A percentile compares a stretch with the other conserved stretches of the same genome.
Evolutionary conservation across 2,888 invertebrate genomes (phyloP).

Genomic region (Steinernema hermaphroditum): DNA sequence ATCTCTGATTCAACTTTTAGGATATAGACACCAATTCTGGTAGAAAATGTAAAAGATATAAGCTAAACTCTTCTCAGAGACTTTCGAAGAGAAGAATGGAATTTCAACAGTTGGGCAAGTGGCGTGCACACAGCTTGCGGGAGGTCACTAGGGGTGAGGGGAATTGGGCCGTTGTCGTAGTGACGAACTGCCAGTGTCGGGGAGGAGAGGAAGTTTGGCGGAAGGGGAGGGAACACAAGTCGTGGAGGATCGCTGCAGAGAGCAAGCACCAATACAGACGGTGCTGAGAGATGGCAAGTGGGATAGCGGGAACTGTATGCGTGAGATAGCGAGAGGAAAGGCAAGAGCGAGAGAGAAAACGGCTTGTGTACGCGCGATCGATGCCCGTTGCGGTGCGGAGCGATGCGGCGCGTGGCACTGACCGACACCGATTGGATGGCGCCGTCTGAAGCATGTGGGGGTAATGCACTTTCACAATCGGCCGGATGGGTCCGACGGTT

Average conservation of each 20-base stretch:
- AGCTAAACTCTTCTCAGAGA: not conserved
- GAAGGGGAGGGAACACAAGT: conserved; percentile 16
- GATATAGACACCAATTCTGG: not conserved
- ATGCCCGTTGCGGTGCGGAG: conserved; percentile 11
- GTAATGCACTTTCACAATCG: conserved; percentile 3
- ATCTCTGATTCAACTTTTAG: not conserved
- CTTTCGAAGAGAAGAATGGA: not conserved
- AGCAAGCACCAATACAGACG: conserved; percentile 28
- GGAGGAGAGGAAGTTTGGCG: conserved; percentile 2
- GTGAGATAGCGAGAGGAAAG: conserved; percentile 1
- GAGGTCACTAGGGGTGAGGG: not conserved
- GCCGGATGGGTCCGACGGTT: not conserved
- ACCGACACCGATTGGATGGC: conserved; percentile 17
- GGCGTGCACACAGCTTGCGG: not conserved
- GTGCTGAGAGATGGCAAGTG: conserved; percentile 18
- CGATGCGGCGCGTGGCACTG: not conserved
- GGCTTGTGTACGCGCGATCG: conserved; percentile 10
- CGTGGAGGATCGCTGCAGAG: conserved; percentile 12
- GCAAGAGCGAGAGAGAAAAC: conserved; percentile 7
- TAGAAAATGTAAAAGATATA: not conserved
- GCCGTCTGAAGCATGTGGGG: not conserved
- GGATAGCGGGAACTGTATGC: conserved; percentile 26
- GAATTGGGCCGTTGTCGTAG: conserved; percentile 2
- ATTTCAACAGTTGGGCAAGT: not conserved
- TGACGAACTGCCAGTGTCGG: not conserved